Evolutionary conservation across 1,140 invertebrate genomes (phyloP).

Genomic region (Heliconius congener): DNA sequence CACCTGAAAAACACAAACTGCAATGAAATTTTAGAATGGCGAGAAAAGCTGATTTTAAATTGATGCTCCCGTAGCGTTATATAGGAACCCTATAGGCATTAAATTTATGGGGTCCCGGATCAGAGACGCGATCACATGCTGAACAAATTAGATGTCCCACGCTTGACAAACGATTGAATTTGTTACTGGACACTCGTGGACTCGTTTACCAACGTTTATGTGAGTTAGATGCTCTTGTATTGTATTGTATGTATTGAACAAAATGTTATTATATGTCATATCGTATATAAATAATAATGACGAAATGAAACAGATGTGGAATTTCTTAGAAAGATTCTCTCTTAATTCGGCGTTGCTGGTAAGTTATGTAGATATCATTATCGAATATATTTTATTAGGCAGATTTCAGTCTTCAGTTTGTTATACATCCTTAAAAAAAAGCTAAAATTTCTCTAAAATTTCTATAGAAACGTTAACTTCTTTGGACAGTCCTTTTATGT

Average conservation of each 20-base stretch:
- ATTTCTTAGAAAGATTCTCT: too few species aligned
- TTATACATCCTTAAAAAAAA: too few species aligned
- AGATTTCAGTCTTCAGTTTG: too few species aligned
- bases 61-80: constrained; percentile 24
- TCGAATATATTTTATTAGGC: too few species aligned
- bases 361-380: too few species aligned
- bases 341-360: too few species aligned
- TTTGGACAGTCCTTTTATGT: background rate
- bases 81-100: constrained; percentile 42
- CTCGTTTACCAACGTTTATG: background rate
- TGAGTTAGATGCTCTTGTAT: background rate
- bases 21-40: constrained; percentile 16
- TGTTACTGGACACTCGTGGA: constrained; percentile 21
- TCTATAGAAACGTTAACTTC: background rate
- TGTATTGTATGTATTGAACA: background rate
- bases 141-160: constrained; percentile 67
- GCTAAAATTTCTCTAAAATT: background rate
- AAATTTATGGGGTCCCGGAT: constrained; percentile 60
- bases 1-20: constrained; percentile 26
- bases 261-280: background rate
- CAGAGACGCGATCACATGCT: constrained; percentile 49
- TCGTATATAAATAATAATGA: too few species aligned
- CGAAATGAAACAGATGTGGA: too few species aligned
- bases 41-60: constrained; percentile 35
- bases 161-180: constrained; percentile 52